These are phyloP conservation scores for Lophotriccus pileatus DNA, from an alignment of 2,797 vertebrate genomes.

Conservation along the genomic window DNA sequence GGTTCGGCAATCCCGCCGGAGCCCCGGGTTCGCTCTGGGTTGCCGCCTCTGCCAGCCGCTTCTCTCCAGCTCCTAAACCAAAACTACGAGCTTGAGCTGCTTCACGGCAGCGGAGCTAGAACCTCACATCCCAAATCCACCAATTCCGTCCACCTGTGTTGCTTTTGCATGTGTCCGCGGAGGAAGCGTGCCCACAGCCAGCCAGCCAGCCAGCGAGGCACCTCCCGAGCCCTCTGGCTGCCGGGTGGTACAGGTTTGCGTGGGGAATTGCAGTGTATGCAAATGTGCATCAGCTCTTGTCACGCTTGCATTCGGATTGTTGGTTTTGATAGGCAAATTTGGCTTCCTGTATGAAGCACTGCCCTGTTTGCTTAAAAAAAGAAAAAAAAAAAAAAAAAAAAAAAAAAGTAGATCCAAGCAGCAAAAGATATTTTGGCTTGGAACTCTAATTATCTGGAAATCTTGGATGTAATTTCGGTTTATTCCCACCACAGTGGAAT, in stretches of 20 bases:
- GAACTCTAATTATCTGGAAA: neutral
- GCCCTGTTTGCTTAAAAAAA: neutral
- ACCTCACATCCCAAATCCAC: neutral
- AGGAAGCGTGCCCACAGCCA: neutral
- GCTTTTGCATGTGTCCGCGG: fast-evolving
- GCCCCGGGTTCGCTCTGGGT: neutral
- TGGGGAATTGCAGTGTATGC: neutral
- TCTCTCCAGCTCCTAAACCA: neutral
- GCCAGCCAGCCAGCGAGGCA: neutral
- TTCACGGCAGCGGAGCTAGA: neutral
- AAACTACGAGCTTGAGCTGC: neutral
- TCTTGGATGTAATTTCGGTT: neutral
- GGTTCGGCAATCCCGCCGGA: neutral
- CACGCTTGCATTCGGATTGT: neutral
- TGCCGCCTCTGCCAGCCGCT: neutral
- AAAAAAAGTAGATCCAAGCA: neutral
- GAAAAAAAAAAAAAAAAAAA: neutral
- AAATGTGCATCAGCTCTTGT: neutral
- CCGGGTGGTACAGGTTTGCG: neutral
- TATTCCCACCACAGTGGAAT: slow-evolving; percentile 13
- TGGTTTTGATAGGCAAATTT: neutral
- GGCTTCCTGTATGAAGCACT: neutral
- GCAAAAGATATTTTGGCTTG: neutral
- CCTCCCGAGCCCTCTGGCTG: neutral
- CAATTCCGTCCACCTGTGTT: neutral